Conservation (phyloP, 2,888 invertebrate species). For the Heliconius aoede region DNA sequence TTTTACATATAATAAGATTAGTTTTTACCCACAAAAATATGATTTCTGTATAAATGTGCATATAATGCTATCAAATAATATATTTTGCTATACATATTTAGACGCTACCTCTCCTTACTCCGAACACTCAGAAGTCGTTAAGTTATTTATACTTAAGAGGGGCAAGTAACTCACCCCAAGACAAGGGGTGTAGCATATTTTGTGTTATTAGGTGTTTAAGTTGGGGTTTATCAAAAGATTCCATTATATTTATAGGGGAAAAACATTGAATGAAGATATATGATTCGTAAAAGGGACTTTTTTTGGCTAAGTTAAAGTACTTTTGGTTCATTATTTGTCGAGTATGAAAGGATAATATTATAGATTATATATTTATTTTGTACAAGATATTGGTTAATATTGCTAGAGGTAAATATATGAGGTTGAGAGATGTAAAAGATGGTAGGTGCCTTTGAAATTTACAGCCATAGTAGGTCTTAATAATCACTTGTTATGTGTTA, state of each 20-base stretch:
- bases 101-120: conserved; percentile 52
- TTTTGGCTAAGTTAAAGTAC: conserved; percentile 10
- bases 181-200: conserved; percentile 57
- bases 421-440: not conserved
- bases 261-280: conserved; percentile 33
- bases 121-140: conserved; percentile 56
- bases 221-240: conserved; percentile 47
- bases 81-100: conserved; percentile 5
- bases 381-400: not conserved
- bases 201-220: conserved; percentile 57
- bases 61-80: not conserved
- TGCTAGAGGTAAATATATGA: not conserved
- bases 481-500: not conserved
- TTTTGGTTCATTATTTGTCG: not conserved
- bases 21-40: no score
- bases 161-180: conserved; percentile 57
- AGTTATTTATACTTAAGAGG: conserved; percentile 74
- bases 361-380: conserved; percentile 20
- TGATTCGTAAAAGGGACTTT: conserved; percentile 27
- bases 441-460: not conserved
- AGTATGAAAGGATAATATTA: not conserved
- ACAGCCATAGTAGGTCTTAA: not conserved
- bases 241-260: conserved; percentile 45
- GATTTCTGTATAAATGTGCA: no score
- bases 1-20: no score